phyloP scores from a whole-genome alignment of 2,797 vertebrate species.

The Hylomyscus alleni region DNA sequence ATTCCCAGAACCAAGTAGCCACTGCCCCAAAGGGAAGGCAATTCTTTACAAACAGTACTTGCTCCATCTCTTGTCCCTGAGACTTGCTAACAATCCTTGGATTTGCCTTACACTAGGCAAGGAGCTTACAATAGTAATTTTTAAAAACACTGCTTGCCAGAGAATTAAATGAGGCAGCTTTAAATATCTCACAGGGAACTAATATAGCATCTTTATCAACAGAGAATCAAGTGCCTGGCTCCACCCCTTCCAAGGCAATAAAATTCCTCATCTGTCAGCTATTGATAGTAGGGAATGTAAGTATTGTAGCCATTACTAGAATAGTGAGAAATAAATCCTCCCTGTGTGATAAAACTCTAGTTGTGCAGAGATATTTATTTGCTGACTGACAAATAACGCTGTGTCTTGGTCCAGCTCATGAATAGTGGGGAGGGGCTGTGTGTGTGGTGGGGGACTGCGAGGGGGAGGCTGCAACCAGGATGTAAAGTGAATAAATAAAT shows the following conservation, averaged over 20 bases:
- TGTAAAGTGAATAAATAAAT: neutral
- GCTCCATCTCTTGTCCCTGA: constrained; percentile 4
- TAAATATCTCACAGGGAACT: constrained; percentile 44
- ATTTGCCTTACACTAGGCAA: constrained; percentile 66
- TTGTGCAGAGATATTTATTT: constrained; percentile 30
- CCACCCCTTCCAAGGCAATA: constrained; percentile 5
- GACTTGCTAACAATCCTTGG: constrained; percentile 66
- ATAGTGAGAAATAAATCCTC: neutral
- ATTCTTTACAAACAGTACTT: neutral
- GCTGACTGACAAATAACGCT: neutral
- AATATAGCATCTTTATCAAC: constrained; percentile 57
- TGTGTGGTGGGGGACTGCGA: neutral
- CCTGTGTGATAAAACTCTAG: neutral
- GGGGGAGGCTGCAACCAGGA: neutral
- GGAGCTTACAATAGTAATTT: constrained; percentile 69
- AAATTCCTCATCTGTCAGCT: constrained; percentile 9
- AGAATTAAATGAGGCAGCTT: constrained; percentile 68
- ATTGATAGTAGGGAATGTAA: neutral
- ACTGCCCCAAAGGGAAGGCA: constrained; percentile 29
- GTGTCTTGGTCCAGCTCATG: neutral
- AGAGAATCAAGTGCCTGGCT: neutral
- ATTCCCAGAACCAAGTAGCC: constrained; percentile 59
- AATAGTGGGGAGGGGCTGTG: neutral
- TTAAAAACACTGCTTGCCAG: constrained; percentile 15
- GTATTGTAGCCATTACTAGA: neutral